Percentiles rank a stretch among this genome's conserved stretches.
phyloP scores from a whole-genome alignment of 2,113 vertebrate species.

The Urocitellus parryii region DNA sequence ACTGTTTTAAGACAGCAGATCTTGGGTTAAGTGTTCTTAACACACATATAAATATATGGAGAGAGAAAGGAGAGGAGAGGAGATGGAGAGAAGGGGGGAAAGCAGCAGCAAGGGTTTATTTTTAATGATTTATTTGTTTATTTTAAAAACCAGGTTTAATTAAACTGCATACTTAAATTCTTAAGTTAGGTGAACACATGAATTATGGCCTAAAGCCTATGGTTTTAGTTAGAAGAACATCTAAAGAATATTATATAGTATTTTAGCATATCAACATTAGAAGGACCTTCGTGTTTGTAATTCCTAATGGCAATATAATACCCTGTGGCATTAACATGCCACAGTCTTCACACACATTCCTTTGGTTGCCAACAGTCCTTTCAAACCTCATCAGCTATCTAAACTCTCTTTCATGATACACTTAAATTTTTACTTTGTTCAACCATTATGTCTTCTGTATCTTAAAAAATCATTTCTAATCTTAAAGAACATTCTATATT shows the following conservation, averaged over 20 bases:
- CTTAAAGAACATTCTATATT: neutral
- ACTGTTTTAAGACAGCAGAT: neutral
- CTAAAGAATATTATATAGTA: neutral
- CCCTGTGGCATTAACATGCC: neutral
- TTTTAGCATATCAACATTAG: slow-evolving; percentile 7
- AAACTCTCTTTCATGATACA: slow-evolving; percentile 6
- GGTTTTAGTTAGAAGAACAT: neutral
- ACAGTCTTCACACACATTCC: neutral
- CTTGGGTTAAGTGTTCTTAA: neutral
- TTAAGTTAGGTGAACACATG: slow-evolving; percentile 32
- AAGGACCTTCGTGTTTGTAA: slow-evolving; percentile 19
- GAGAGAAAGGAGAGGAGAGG: neutral
- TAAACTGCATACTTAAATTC: slow-evolving; percentile 14
- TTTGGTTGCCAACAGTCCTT: neutral
- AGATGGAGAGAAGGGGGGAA: neutral
- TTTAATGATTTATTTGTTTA: neutral
- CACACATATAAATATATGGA: neutral
- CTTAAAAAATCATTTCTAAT: neutral
- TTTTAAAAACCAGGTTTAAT: slow-evolving; percentile 8
- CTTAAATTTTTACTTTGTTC: slow-evolving; percentile 5
- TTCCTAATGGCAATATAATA: slow-evolving; percentile 9
- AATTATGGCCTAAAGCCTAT: neutral
- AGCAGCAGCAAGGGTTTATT: neutral
- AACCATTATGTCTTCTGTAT: neutral
- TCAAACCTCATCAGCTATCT: neutral